Evolutionary conservation across 1,140 invertebrate species (phyloP), one percentile per base, ranked within the genome.

Genomic region (Euwallacea fornicatus): DNA sequence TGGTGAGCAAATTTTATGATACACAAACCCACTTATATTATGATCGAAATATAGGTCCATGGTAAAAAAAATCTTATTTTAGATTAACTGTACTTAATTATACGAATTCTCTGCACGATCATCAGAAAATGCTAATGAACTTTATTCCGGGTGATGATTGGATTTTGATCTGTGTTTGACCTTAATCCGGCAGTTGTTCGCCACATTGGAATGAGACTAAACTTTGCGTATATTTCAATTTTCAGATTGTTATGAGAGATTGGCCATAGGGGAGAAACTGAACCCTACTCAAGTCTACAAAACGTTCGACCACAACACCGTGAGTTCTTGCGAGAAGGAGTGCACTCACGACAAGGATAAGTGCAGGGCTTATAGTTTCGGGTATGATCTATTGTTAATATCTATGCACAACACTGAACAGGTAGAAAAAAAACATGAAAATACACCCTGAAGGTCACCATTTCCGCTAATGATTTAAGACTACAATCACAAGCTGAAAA

Each of bases 201-300:
- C 21, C 21, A 33, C 21, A 33, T 33, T 33, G 21, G 4, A 33
- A 33, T 33, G 21, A 33, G 21, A 4, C 21, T 33, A 33, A 50
- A 11, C 2, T 11, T 50, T 50, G 46, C 9, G 13, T 11, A 13
- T 13, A 11, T 50, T 11, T 11, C 13, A 21, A 56, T 43, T 81
- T 78, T 59, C 67, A 82, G 81, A 81, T 78, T 82, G 81, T 69
- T 82, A 79, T 54, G 81, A 82, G 67, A 67, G 81, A 66, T 55
- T 80, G 61, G 79, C 80, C 0, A 78, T 82, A 42, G 81, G 81
- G 16, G 72, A 82, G 69, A 75, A 77, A 72, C 65, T 79, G 7
- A 75, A 69, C 61, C 54, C 77, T 8, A 75, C 76, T 16, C 77
- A 79, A 59, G 72, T 78, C 13, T 78, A 77, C 59, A 78, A 77